Base-by-base conservation (phyloP, 2,888 invertebrate species). In the Carpatolechia fugitivella region DNA sequence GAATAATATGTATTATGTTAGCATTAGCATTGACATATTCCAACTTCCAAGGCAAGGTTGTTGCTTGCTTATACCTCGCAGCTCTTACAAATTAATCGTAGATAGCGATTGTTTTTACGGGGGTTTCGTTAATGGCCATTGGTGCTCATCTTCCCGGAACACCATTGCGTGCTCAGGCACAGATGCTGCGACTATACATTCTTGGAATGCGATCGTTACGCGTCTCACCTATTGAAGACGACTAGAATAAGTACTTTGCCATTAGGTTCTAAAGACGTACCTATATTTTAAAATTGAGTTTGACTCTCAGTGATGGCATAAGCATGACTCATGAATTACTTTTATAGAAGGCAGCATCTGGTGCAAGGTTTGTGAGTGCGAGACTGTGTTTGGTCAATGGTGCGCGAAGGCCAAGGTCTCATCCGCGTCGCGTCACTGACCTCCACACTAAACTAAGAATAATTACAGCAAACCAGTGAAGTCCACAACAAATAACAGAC, bases 321-420 rank as follows among this genome's bases (percentile, higher is more conserved):
- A 38, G 40, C 11, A 41, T 41, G 40, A 41, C 18, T 41, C 40
- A 41, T 30, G 63, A 61, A 59, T 69, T 68, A 72, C 64, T 74
- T 78, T 76, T 78, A 74, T 76, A 71, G 76, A 65, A 70, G 72
- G 69, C 65, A 72, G 73, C 83, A 83, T 82, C 83, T 82, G 80
- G 76, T 80, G 74, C 74, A 73, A 72, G 68, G 71, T 74, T 70
- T 73, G 74, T 74, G 72, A 76, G 69, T 66, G 58, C 66, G 66
- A 72, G 70, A 73, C 81, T 83, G 81, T 83, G 76, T 85, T 84
- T 80, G 77, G 74, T 67, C 80, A 80, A 74, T 76, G 78, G 69
- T 60, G 81, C 87, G 81, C 73, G 87, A 87, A 89, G 88, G 88
- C 76, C 86, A 85, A 85, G 89, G 88, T 66, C 74, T 74, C 66